Evolutionary conservation across 1,140 invertebrate species (phyloP), one percentile per base, ranked within the genome.

Genomic region (Macrotrachela quadricornifera): DNA sequence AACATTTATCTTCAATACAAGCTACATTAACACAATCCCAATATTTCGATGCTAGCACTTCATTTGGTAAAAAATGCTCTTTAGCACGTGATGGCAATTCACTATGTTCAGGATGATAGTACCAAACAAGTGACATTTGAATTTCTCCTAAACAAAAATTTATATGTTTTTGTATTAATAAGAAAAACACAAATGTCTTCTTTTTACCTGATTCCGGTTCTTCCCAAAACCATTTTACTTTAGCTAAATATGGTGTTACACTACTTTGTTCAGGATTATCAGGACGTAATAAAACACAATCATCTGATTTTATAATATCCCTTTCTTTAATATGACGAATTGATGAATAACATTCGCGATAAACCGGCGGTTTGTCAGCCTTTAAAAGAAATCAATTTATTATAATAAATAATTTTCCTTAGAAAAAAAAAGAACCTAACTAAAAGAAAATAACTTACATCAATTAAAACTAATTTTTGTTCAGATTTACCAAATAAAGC

Each of bases 1-100:
- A 92, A 71, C 88, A 92, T 70, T 88, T 90, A 71, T 96, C 88
- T 68, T 95, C 88, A 60, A 96, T 92, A 67, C 87, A 94, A 49
- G 87, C 88, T 30, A 94, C 87, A 62, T 84, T 88, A 68, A 88
- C 90, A 54, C 80, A 81, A 71, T 92, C 87, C 49, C 81, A 77
- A 71, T 94, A 88, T 51, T 84, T 78, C 3, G 86, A 92, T 21
- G 88, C 88, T 72, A 91, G 94, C 44, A 94, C 80, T 71, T 94
- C 88, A 62, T 87, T 83, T 6, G 79, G 76, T 60, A 80, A 78
- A 68, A 90, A 83, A 18, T 76, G 76, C 15, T 77, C 72, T 57
- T 62, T 56, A n/a, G 6, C 16, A 45, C 18, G 77, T 75, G 9
- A 83, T 74, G 2, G 85, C 85, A 61, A 80, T 60, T 94, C 86